Conservation (phyloP, 2,113 vertebrate species). For the Sciurus niger region DNA sequence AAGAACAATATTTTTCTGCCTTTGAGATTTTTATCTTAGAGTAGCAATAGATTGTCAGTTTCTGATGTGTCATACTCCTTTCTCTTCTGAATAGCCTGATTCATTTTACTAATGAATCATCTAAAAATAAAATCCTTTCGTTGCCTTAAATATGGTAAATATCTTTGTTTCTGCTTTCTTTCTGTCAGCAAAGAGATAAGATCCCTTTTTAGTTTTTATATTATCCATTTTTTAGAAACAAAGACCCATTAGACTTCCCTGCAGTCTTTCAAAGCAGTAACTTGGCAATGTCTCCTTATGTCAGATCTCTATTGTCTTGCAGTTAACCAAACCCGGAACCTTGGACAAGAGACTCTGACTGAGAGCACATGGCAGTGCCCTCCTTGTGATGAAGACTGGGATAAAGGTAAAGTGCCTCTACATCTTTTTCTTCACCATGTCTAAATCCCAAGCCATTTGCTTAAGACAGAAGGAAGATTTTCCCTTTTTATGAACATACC, state of each 20-base stretch:
- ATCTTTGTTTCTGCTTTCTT: slow-evolving; percentile 70
- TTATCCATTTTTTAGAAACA: slow-evolving; percentile 63
- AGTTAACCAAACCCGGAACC: slow-evolving; percentile 83
- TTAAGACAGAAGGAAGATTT: slow-evolving; percentile 70
- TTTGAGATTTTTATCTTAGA: slow-evolving; percentile 64
- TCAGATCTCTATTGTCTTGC: slow-evolving; percentile 53
- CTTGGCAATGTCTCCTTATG: neutral
- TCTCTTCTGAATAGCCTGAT: slow-evolving; percentile 70
- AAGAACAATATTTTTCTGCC: slow-evolving; percentile 65
- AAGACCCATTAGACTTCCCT: slow-evolving; percentile 30
- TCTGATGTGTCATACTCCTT: slow-evolving; percentile 66
- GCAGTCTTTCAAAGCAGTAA: slow-evolving; percentile 53
- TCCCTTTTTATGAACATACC: slow-evolving; percentile 64
- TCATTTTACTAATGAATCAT: slow-evolving; percentile 69
- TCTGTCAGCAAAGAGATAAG: slow-evolving; percentile 18
- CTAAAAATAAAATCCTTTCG: slow-evolving; percentile 68
- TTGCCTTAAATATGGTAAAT: slow-evolving; percentile 59
- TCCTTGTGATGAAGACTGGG: slow-evolving; percentile 88
- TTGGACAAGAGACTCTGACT: slow-evolving; percentile 78
- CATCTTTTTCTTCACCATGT: neutral
- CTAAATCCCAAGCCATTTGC: slow-evolving; percentile 67
- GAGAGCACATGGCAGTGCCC: slow-evolving; percentile 85
- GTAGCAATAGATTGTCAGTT: slow-evolving; percentile 35
- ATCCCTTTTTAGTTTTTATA: slow-evolving; percentile 53
- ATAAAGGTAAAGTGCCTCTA: slow-evolving; percentile 82